phyloP scores from a whole-genome alignment of 2,113 vertebrate species.

The Rafetus swinhoei region DNA sequence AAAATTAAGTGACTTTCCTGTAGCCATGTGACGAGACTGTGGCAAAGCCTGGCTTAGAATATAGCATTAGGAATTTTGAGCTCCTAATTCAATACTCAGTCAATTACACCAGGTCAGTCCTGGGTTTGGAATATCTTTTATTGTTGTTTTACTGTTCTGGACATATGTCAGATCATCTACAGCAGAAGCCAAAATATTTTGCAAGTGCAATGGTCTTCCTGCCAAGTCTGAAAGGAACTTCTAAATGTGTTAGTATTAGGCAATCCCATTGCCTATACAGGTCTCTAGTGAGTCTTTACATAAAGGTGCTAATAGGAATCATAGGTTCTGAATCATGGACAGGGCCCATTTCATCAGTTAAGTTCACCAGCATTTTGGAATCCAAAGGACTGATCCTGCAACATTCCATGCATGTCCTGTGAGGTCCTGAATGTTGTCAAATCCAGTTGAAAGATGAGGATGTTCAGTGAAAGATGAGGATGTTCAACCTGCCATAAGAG shows the following conservation, averaged over 20 bases:
- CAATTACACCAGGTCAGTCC: fast-evolving
- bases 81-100: background rate
- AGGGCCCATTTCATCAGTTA: background rate
- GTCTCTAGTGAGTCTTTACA: background rate
- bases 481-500: background rate
- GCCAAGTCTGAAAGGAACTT: background rate
- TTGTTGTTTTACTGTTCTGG: background rate
- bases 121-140: background rate
- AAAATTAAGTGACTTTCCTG: background rate
- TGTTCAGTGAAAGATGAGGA: background rate
- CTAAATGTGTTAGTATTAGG: background rate
- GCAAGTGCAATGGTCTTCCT: background rate
- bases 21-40: background rate
- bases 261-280: background rate
- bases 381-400: background rate
- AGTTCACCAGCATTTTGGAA: background rate
- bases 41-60: background rate
- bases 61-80: background rate
- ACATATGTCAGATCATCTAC: background rate
- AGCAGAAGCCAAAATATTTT: background rate
- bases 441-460: background rate
- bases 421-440: background rate
- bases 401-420: background rate
- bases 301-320: background rate
- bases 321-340: background rate